Evolutionary conservation across 2,797 vertebrate species (phyloP), one percentile per base, ranked within the genome.

Genomic region (Mallotus villosus): DNA sequence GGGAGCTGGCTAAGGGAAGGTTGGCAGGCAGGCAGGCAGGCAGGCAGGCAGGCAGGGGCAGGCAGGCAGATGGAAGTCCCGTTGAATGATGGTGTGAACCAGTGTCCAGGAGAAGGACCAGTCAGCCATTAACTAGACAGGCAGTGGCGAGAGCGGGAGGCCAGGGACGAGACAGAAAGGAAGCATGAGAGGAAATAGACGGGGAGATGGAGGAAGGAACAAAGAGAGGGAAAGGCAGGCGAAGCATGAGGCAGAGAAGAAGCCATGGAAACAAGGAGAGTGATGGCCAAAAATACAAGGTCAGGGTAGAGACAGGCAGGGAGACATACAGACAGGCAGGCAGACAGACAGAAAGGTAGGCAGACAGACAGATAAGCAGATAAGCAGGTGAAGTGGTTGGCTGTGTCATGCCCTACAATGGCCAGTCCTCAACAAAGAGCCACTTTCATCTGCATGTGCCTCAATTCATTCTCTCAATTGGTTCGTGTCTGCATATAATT

Each of bases 281-380:
- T 78, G 85, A 81, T 78, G 67, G 78, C 86, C 90, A 88, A 91
- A 91, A 89, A 91, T 89, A 90, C 70, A 64, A 24, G n/a, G 9
- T 46, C 14, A 5, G 71, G 4, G 17, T 75, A 78, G 73, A 75
- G 68, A 37, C 71, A 74, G 72, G 67, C 78, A 80, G 64, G 5
- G 22, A 41, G 8, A 41, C 37, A 41, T 2, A 41, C 37, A 9
- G 1, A 41, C 11, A 41, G 11, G 37, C 11, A 46, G 0, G 41
- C 9, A 46, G 41, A 14, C 9, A 14, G 37, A 14, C 9, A 8
- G 2, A 14, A 2, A 41, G 9, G 9, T 3, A 41, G 41, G 9
- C 11, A 12, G 41, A 12, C 9, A 41, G 41, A 2, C 11, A 12
- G 41, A 12, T 2, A 46, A 8, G 12, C 41, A 46, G 41, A 46